Percentiles rank a stretch among this genome's conserved stretches.
These are phyloP conservation scores for Rhyacichthys aspro DNA, from an alignment of 2,797 vertebrate species.

Conservation along the genomic window DNA sequence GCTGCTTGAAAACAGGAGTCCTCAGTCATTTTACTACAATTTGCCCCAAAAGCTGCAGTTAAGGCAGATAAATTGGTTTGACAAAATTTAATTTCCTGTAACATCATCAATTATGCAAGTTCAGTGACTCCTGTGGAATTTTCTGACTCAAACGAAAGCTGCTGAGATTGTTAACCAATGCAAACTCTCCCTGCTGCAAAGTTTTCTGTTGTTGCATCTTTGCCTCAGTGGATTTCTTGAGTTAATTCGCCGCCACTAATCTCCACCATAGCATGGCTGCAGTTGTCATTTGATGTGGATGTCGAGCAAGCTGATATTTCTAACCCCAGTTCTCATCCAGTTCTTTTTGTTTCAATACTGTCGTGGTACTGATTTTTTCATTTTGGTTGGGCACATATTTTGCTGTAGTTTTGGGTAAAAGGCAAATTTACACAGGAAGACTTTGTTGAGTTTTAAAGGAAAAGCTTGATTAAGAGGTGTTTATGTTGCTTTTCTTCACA, in stretches of 20 bases:
- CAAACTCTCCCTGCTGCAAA: constrained; percentile 80
- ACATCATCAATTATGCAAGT: constrained; percentile 13
- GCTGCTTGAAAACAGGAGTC: constrained; percentile 62
- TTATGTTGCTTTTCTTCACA: constrained; percentile 55
- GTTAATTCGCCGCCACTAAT: constrained; percentile 74
- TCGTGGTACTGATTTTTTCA: constrained; percentile 72
- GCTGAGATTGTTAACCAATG: constrained; percentile 85
- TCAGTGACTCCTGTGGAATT: constrained; percentile 62
- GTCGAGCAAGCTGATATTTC: constrained; percentile 98
- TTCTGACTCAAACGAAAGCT: constrained; percentile 60
- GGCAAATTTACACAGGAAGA: constrained; percentile 98
- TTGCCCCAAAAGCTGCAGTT: constrained; percentile 36
- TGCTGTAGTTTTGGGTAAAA: constrained; percentile 83
- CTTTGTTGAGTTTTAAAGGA: constrained; percentile 69
- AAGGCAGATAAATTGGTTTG: constrained; percentile 35
- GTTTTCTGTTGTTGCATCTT: constrained; percentile 73
- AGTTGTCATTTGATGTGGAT: constrained; percentile 90
- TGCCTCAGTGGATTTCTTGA: constrained; percentile 70
- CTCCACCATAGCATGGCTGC: constrained; percentile 80
- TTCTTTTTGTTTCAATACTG: constrained; percentile 86
- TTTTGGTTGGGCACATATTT: constrained; percentile 76
- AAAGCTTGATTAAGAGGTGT: constrained; percentile 26
- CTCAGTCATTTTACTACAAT: constrained; percentile 40
- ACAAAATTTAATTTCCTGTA: constrained; percentile 6
- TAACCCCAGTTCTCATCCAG: constrained; percentile 91